A percentile compares a stretch with the other conserved stretches of the same genome.
Conservation (phyloP, 2,797 vertebrate genomes). For the Phoeniculus purpureus region DNA sequence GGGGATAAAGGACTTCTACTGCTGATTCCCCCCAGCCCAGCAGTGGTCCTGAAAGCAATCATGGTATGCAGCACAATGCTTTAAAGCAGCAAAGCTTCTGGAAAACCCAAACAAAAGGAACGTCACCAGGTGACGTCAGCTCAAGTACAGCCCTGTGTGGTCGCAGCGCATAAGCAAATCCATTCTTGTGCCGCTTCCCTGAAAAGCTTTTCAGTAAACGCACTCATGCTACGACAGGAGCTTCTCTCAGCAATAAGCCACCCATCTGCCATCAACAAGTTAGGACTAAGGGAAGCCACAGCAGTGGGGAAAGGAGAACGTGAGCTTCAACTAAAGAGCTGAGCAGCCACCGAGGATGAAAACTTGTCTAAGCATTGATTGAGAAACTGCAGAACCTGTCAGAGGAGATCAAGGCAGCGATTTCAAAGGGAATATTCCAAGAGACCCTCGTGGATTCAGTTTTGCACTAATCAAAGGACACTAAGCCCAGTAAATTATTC, state of each 20-base stretch:
- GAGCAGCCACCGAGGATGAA: constrained; percentile 48
- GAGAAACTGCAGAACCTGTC: constrained; percentile 53
- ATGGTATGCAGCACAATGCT: constrained; percentile 72
- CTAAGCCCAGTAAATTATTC: constrained; percentile 74
- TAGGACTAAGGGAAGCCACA: constrained; percentile 85
- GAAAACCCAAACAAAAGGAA: constrained; percentile 92
- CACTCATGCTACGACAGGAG: constrained; percentile 90
- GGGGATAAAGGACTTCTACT: constrained; percentile 39
- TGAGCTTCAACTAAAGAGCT: constrained; percentile 87
- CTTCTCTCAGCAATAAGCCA: constrained; percentile 87
- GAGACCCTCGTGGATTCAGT: constrained; percentile 68
- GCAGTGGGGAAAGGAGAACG: constrained; percentile 78
- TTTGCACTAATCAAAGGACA: constrained; percentile 72
- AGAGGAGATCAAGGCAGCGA: constrained; percentile 72
- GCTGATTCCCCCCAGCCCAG: neutral
- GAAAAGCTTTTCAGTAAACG: constrained; percentile 91
- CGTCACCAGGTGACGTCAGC: constrained; percentile 97
- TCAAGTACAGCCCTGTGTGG: constrained; percentile 99
- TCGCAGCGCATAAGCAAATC: constrained; percentile 95
- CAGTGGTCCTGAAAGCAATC: constrained; percentile 65
- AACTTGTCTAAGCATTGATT: constrained; percentile 68
- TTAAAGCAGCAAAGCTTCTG: constrained; percentile 84
- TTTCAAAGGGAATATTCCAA: constrained; percentile 77
- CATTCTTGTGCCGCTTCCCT: constrained; percentile 88
- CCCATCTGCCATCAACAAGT: constrained; percentile 98